Base-by-base conservation (phyloP, 2,797 vertebrate genomes). In the Phalanger gymnotis region DNA sequence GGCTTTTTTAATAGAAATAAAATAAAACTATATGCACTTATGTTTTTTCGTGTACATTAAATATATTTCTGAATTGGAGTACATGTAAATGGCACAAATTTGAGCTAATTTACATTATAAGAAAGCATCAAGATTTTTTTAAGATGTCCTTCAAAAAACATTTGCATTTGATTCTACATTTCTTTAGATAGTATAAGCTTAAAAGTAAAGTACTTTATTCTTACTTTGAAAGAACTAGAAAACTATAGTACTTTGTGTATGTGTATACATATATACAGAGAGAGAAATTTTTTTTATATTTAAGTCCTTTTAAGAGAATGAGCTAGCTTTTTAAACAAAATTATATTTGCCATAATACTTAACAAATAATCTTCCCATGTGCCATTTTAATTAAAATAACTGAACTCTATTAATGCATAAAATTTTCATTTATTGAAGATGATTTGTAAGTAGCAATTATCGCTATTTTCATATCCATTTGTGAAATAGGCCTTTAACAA, bases 191-290 rank as follows among this genome's bases (percentile, higher is more conserved):
- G 53, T 92, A 95, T 93, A 54, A 13, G 25, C 30, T 53, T 47
- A 93, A 14, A 95, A 95, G 55, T 94, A 51, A 95, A 95, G 47
- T 92, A 40, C 93, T 97, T 98, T 94, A 22, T 92, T 94, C 5
- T 25, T 92, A 87, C 89, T 96, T 94, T 90, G 53, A 96, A 57
- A 55, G 0, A 92, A 92, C 90, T 98, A 53, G 51, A 93, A 95
- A 95, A 51, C 40, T 28, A 12, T 87, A 87, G 73, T 3, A 27
- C 7, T 87, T 19, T 27, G 9, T 81, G 73, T 81, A n/a, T 40
- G n/a, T 22, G n/a, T 22, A 1, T 40, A 53, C 54, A 40, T 30
- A 52, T 25, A 30, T 56, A 56, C 25, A 53, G 1, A 58, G 19
- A 96, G 6, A 7, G 28, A 57, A n/a, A n/a, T n/a, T 34, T 51